Evolutionary conservation across 2,888 invertebrate genomes (phyloP), one percentile per base, ranked within the genome.

Genomic region (Alloscopus bannaensis): DNA sequence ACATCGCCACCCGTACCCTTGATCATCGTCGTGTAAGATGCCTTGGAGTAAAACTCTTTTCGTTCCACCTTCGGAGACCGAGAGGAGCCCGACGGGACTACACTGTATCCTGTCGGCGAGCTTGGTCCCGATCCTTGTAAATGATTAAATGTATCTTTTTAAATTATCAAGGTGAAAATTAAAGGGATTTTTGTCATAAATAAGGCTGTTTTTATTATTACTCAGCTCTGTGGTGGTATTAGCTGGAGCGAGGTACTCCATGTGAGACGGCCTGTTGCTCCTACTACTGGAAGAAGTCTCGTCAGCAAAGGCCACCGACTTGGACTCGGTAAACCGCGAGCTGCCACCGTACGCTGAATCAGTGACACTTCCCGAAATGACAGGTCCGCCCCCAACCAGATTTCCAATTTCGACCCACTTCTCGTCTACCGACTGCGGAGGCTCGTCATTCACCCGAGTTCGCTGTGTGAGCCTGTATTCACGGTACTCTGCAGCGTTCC

Each of bases 361-460:
- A 20, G 72, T 52, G 24, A 47, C 42, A 31, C 64, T 78, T 13
- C 70, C 60, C 3, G 71, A 68, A 26, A 65, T 47, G 20, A 73
- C 70, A 31, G 80, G 59, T 20, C 64, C 71, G 3, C 81, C 77
- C 29, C 80, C 78, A 45, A 75, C 81, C n/a, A 66, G 55, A 18
- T 82, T 84, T 24, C 85, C 85, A 65, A 83, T 81, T 50, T 85
- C 85, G 0, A 83, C 82, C 85, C 85, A 85, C 65, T 84, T 84
- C 68, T 85, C 85, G 42, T 85, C 83, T 4, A 75, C 72, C 8
- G 65, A 80, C 16, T 80, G 72, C 16, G 82, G 78, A n/a, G 85
- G 82, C 50, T 84, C 84, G 45, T 85, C 83, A 55, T 85, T 84
- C 1, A 75, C 70, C 11, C 59, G 66, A 11, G 72, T 73, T 24